Base-by-base conservation (phyloP, 2,797 vertebrate genomes). In the Muscicapa striata region DNA sequence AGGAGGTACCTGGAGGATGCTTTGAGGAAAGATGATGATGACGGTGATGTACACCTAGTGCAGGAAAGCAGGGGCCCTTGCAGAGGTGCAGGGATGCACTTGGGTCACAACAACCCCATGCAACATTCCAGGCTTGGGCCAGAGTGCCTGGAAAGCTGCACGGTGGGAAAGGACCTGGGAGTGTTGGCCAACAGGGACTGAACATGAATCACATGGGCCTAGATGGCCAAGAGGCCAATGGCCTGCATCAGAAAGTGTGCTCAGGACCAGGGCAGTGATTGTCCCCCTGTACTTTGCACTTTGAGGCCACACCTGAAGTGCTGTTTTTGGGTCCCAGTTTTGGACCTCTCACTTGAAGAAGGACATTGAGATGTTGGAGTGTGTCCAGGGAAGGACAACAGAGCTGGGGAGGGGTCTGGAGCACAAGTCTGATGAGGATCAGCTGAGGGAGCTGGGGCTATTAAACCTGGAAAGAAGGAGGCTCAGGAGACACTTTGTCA, bases 111-210 rank as follows among this genome's bases (percentile, higher is more conserved):
- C 32, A 80, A 10, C 19, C 14, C 43, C 58, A 12, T 2, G 15
- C 20, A 52, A 29, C 0, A 7, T 5, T 54, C 34, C 62, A 79
- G 43, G 64, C 64, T 51, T 77, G 34, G 46, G 38, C 41, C 54
- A 51, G 41, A 68, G 40, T 23, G 40, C 45, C 61, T 91, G 81
- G 49, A 64, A 86, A 43, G 45, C 30, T 54, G 64, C n/a, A 29
- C 1, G 2, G 17, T 27, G 36, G 52, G 40, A 64, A 94, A 55
- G 22, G 26, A 55, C 41, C 13, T 64, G 41, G 19, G 30, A 26
- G 13, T 41, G 22, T 4, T 64, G 40, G 9, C 29, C 6, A 9
- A 13, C 19, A 45, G 34, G 2, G 0, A 9, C 1, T 54, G 17
- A 59, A 48, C 15, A 23, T 5, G 14, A 38, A 22, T 30, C 40